Evolutionary conservation across 2,888 invertebrate genomes (phyloP).

Genomic region (Meta bourneti): DNA sequence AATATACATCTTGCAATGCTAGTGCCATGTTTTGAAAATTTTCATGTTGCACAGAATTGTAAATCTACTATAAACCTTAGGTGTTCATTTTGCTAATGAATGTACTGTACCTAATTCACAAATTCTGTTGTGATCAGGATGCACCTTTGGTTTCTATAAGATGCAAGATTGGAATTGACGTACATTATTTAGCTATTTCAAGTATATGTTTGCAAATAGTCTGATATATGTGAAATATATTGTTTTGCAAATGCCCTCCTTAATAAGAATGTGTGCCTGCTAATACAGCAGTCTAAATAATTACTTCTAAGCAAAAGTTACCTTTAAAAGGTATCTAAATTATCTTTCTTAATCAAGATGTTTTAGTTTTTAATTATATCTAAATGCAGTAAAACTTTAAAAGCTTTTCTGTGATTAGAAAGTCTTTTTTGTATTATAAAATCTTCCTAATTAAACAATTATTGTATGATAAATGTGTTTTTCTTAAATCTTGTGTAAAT

Average conservation of each 20-base stretch:
- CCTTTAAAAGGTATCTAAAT: constrained; percentile 4
- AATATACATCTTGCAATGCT: too few species aligned
- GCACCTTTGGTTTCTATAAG: not conserved
- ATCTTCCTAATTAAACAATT: constrained; percentile 54
- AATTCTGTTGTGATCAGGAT: not conserved
- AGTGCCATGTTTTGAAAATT: too few species aligned
- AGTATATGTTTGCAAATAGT: not conserved
- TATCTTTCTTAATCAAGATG: constrained; percentile 24
- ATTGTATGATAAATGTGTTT: constrained; percentile 13
- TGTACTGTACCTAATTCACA: too few species aligned
- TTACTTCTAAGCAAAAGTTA: constrained; percentile 15
- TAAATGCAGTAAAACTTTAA: constrained; percentile 53
- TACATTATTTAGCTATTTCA: not conserved
- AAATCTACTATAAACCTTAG: too few species aligned
- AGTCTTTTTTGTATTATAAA: constrained; percentile 40
- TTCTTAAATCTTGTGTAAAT: not conserved
- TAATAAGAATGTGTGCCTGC: constrained; percentile 30
- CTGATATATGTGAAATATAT: not conserved
- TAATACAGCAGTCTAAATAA: constrained; percentile 42
- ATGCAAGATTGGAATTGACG: not conserved
- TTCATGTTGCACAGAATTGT: too few species aligned
- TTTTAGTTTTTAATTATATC: constrained; percentile 32
- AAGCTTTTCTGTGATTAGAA: constrained; percentile 60
- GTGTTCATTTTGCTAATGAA: too few species aligned
- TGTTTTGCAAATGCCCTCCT: not conserved